Percentiles rank a stretch among this genome's conserved stretches.
Evolutionary conservation across 2,888 invertebrate genomes (phyloP).

Genomic region (Palloptera scutellata): DNA sequence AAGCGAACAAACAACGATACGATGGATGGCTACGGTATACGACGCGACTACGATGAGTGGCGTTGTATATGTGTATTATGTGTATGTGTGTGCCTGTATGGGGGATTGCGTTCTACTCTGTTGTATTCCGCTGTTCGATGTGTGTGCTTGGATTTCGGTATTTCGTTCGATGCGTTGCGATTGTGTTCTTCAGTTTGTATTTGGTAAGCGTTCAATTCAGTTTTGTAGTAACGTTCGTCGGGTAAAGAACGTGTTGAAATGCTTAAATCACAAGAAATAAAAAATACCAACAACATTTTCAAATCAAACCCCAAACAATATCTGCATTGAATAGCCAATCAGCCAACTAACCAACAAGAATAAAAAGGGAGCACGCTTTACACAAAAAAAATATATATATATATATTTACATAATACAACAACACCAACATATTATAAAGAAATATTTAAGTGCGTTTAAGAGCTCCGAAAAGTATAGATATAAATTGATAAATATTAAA

Average conservation of each 20-base stretch:
- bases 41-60: not conserved
- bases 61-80: no score
- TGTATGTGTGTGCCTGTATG: not conserved
- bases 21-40: slow-evolving; percentile 7
- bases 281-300: slow-evolving; percentile 11
- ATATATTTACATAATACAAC: slow-evolving; percentile 3
- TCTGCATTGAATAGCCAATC: slow-evolving; percentile 10
- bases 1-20: slow-evolving; percentile 9
- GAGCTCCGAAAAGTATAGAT: slow-evolving; percentile 30
- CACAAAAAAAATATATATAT: slow-evolving; percentile 21
- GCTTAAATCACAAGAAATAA: slow-evolving; percentile 24
- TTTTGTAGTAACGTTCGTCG: slow-evolving; percentile 60
- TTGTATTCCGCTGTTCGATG: slow-evolving; percentile 7
- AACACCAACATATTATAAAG: slow-evolving; percentile 25
- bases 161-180: slow-evolving; percentile 4
- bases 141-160: slow-evolving; percentile 9
- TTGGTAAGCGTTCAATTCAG: slow-evolving; percentile 47
- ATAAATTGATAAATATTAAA: not conserved
- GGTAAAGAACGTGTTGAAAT: slow-evolving; percentile 52
- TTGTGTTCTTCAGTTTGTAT: slow-evolving; percentile 29
- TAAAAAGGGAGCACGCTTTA: slow-evolving; percentile 5
- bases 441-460: slow-evolving; percentile 27
- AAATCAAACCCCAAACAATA: slow-evolving; percentile 1
- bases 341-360: no score
- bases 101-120: not conserved